A percentile compares a stretch with the other conserved stretches of the same genome.
Conservation (phyloP, 1,140 invertebrate genomes). For the Cherax destructor region DNA sequence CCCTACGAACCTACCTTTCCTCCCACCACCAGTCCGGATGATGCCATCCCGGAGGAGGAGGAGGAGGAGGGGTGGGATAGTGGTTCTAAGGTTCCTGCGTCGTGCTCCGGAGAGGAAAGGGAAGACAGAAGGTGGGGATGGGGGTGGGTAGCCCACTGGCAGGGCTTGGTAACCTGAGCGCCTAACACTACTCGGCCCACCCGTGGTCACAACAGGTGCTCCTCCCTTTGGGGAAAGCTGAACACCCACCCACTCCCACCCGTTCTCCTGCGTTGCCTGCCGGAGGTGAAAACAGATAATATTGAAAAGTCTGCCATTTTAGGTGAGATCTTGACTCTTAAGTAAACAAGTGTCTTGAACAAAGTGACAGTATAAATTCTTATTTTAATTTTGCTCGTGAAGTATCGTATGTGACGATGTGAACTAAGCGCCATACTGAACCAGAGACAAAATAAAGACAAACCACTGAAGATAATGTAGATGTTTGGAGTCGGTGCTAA, state of each 20-base stretch:
- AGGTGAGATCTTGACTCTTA: too few relatives aligned
- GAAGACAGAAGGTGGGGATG: background rate
- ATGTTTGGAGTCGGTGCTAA: constrained; percentile 32
- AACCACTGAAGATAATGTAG: background rate
- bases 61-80: background rate
- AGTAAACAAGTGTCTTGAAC: too few relatives aligned
- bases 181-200: background rate
- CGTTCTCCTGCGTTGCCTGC: background rate
- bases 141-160: background rate
- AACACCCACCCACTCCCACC: constrained; percentile 14
- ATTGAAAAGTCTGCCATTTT: too few relatives aligned
- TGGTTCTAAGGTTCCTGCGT: constrained; percentile 5
- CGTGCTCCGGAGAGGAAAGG: background rate
- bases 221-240: background rate
- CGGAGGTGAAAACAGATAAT: too few relatives aligned
- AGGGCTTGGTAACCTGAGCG: constrained; percentile 13
- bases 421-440: too few relatives aligned
- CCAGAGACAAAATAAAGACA: background rate
- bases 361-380: too few relatives aligned
- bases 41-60: background rate
- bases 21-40: constrained; percentile 17
- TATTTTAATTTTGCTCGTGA: too few relatives aligned
- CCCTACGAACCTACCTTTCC: background rate
- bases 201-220: constrained; percentile 26
- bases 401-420: too few relatives aligned